Percentiles rank a stretch among this genome's conserved stretches.
Evolutionary conservation across 2,797 vertebrate genomes (phyloP).

Genomic region (Gymnopithys bicolor): DNA sequence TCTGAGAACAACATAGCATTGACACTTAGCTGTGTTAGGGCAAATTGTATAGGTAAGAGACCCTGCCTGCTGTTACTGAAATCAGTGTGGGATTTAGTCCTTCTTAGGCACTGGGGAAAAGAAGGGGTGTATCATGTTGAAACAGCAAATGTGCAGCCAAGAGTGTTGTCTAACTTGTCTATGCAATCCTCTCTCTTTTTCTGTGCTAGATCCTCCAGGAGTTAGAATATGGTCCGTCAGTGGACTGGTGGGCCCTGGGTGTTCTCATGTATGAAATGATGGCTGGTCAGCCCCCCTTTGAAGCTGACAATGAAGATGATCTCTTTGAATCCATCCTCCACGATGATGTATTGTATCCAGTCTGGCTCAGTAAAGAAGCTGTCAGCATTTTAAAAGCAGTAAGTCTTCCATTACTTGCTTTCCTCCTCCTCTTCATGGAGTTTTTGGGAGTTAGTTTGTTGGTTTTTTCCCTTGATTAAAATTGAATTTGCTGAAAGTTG

Average conservation of each 20-base stretch:
- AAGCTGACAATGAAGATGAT: conserved; percentile 96
- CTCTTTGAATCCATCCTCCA: conserved; percentile 97
- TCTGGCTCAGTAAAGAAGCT: conserved; percentile 97
- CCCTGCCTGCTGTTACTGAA: neutral
- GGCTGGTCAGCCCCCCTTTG: conserved; percentile 95
- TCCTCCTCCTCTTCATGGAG: neutral
- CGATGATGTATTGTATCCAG: conserved; percentile 93
- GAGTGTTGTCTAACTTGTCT: neutral
- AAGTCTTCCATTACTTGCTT: conserved; percentile 65
- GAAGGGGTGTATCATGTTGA: neutral
- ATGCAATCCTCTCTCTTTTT: neutral
- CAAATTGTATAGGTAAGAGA: neutral
- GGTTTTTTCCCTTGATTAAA: neutral
- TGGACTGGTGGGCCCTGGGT: conserved; percentile 97
- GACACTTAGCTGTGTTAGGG: conserved; percentile 3
- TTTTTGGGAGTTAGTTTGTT: neutral
- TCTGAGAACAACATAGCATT: neutral
- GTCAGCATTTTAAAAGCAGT: conserved; percentile 96
- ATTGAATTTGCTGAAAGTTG: conserved; percentile 49
- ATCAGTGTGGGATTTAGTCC: neutral
- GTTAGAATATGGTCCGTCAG: conserved; percentile 92
- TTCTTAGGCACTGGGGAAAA: neutral
- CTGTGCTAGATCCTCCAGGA: conserved; percentile 90
- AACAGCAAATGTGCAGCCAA: neutral
- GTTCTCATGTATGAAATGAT: conserved; percentile 99